These are phyloP conservation scores for Tetragonula carbonaria DNA, from an alignment of 2,888 invertebrate species.

Conservation along the genomic window DNA sequence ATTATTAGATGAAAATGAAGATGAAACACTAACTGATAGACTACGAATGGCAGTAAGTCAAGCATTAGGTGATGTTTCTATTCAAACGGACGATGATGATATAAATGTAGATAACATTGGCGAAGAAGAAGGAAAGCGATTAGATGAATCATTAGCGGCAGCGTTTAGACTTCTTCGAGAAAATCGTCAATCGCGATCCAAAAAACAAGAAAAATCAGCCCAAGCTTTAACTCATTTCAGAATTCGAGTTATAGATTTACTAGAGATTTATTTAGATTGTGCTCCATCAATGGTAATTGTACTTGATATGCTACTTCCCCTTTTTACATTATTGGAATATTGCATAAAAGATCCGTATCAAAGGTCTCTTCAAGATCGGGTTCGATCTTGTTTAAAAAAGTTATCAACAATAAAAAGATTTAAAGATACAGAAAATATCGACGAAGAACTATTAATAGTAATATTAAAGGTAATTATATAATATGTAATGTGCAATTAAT, in stretches of 20 bases:
- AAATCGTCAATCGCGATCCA: conserved; percentile 77
- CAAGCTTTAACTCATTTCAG: conserved; percentile 90
- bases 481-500: not conserved
- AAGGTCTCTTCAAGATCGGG: conserved; percentile 87
- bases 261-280: conserved; percentile 90
- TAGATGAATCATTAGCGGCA: conserved; percentile 90
- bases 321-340: conserved; percentile 89
- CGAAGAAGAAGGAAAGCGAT: conserved; percentile 90
- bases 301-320: conserved; percentile 89
- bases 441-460: conserved; percentile 85
- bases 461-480: conserved; percentile 79
- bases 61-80: conserved; percentile 87
- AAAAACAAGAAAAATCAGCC: conserved; percentile 87
- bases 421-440: conserved; percentile 85
- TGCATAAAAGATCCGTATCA: conserved; percentile 89
- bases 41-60: conserved; percentile 89
- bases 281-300: conserved; percentile 89
- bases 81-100: conserved; percentile 88
- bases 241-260: conserved; percentile 90
- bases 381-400: conserved; percentile 87
- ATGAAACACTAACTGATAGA: conserved; percentile 89
- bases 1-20: conserved; percentile 83
- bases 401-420: conserved; percentile 87
- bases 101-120: conserved; percentile 90
- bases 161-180: conserved; percentile 88